Evolutionary conservation across 2,113 vertebrate species (phyloP), one percentile per base, ranked within the genome.

Genomic region (Picathartes gymnocephalus): DNA sequence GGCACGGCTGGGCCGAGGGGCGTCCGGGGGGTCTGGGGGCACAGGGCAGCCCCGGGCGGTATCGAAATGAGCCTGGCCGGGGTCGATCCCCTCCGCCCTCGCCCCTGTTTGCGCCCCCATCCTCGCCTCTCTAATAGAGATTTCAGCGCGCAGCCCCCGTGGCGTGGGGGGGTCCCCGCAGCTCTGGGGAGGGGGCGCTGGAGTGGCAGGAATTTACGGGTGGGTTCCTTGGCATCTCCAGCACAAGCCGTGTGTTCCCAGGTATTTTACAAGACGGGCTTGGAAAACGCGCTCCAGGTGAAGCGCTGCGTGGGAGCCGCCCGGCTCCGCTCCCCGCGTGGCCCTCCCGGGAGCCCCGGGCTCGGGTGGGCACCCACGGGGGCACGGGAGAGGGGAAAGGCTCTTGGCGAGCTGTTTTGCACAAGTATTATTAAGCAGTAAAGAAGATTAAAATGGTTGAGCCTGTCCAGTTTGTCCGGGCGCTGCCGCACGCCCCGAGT

Each of bases 381-480:
- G 24, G 56, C 56, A 9, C 15, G 42, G 66, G 10, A 11, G n/a
- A 28, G 31, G 53, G 40, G 30, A 28, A 44, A 35, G 9, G n/a
- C 13, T 24, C 33, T 42, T 1, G 8, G 40, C 22, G 28, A 54
- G 37, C 24, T 73, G 45, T 15, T 58, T 23, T 2, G 74, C 74
- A 22, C 79, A 30, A 85, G 27, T 5, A 7, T 61, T 82, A 88
- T 48, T 71, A 39, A 90, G 64, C 58, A 0, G 42, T 20, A 96
- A 95, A 96, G 94, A 61, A 90, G 94, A 81, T 94, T 92, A 86
- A 57, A 88, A 71, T 0, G 80, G 27, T 90, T 44, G 53, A 39
- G 85, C 58, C 3, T 7, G 47, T 15, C 56, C 78, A 12, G 81
- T 57, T 71, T 9, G 92, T 24, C 73, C 92, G 28, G 70, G 81